Conservation (phyloP, 2,797 vertebrate genomes). For the Myotis myotis region DNA sequence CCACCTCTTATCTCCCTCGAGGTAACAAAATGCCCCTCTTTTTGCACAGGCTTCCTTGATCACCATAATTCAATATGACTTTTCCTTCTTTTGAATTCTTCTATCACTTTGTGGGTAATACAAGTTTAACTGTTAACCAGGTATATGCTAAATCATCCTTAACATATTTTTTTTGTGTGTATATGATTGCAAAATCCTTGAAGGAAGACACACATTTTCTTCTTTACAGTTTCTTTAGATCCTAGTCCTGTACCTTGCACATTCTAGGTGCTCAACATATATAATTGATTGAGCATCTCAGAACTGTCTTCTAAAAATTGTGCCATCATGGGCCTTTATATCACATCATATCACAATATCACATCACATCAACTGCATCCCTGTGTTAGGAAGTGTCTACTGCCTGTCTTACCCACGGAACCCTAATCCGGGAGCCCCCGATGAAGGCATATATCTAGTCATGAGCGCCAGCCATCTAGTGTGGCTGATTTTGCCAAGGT, state of each 20-base stretch:
- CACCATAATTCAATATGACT: not conserved
- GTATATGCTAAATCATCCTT: not conserved
- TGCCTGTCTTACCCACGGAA: not conserved
- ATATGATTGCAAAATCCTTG: not conserved
- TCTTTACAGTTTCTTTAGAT: not conserved
- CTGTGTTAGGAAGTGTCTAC: not conserved
- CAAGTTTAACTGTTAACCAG: not conserved
- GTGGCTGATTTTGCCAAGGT: not conserved
- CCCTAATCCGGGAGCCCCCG: not conserved
- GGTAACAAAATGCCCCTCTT: not conserved
- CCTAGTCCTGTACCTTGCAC: not conserved
- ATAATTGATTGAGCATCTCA: not conserved
- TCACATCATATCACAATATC: not conserved
- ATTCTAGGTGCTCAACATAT: not conserved
- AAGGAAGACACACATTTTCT: not conserved
- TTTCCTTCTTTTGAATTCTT: conserved; percentile 11
- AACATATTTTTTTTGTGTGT: not conserved
- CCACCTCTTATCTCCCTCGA: not conserved
- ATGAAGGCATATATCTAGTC: not conserved
- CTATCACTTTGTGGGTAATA: not conserved
- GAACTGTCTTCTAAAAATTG: not conserved
- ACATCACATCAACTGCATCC: not conserved
- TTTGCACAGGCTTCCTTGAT: not conserved
- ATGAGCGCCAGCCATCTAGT: not conserved
- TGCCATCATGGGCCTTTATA: not conserved